phyloP scores from a whole-genome alignment of 1,140 invertebrate species.

The Acromyrmex charruanus region DNA sequence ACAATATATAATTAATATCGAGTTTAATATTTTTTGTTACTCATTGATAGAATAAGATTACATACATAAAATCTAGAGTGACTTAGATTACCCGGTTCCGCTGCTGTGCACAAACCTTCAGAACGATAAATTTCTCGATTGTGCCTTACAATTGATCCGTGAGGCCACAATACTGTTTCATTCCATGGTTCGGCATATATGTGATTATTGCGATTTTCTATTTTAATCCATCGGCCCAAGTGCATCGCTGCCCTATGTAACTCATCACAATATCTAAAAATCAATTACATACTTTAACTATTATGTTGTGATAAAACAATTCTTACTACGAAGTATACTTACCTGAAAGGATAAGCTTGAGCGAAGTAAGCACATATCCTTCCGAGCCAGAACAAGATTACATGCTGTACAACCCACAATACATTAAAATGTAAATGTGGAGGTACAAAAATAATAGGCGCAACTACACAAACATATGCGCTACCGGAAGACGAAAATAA shows the following conservation, averaged over 20 bases:
- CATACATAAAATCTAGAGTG: slow-evolving; percentile 95
- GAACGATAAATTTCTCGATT: slow-evolving; percentile 93
- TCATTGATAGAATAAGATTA: slow-evolving; percentile 69
- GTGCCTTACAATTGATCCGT: slow-evolving; percentile 93
- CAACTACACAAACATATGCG: slow-evolving; percentile 96
- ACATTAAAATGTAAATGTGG: slow-evolving; percentile 94
- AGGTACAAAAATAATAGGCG: slow-evolving; percentile 92
- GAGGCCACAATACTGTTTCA: slow-evolving; percentile 91
- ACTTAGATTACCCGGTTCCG: slow-evolving; percentile 93
- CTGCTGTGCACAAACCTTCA: slow-evolving; percentile 90
- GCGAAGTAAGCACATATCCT: slow-evolving; percentile 93
- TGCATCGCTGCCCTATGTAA: slow-evolving; percentile 96
- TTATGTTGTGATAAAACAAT: neutral
- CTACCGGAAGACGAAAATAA: slow-evolving; percentile 96
- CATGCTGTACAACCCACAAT: slow-evolving; percentile 93
- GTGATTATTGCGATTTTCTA: slow-evolving; percentile 89
- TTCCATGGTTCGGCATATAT: slow-evolving; percentile 91
- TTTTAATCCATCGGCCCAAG: slow-evolving; percentile 94
- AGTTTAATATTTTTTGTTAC: slow-evolving; percentile 12
- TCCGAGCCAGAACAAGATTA: slow-evolving; percentile 93
- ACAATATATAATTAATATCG: slow-evolving; percentile 18
- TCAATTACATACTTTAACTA: neutral
- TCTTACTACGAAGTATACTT: slow-evolving; percentile 16
- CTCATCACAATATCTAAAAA: slow-evolving; percentile 92
- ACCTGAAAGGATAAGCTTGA: slow-evolving; percentile 91